phyloP scores from a whole-genome alignment of 2,888 invertebrate genomes.

The Phaedon cochleariae region DNA sequence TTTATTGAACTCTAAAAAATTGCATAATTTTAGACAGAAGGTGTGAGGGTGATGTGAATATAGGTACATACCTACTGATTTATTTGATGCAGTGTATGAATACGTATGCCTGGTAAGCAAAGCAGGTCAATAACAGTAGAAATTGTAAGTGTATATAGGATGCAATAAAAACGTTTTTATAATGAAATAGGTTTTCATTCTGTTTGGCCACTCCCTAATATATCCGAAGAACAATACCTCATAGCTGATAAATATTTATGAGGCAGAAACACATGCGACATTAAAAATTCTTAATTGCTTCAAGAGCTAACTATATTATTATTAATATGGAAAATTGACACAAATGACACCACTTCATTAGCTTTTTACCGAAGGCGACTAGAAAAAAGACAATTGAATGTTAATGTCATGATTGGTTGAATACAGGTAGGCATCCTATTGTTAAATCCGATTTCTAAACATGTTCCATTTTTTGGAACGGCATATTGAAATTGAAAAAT shows the following conservation, averaged over 20 bases:
- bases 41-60: too few relatives aligned
- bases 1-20: too few relatives aligned
- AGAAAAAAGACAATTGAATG: conserved; percentile 30
- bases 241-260: conserved; percentile 41
- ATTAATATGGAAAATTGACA: conserved; percentile 39
- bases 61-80: too few relatives aligned
- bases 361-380: conserved; percentile 21
- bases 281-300: conserved; percentile 39
- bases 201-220: conserved; percentile 39
- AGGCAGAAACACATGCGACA: conserved; percentile 27
- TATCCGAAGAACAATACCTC: conserved; percentile 40
- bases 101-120: conserved; percentile 27
- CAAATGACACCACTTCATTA: conserved; percentile 24
- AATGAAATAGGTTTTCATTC: conserved; percentile 43
- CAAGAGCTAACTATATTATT: conserved; percentile 33
- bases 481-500: not conserved
- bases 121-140: conserved; percentile 38
- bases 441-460: not conserved
- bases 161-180: conserved; percentile 43
- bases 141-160: conserved; percentile 37
- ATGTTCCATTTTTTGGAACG: not conserved
- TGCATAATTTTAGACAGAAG: too few relatives aligned
- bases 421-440: conserved; percentile 16
- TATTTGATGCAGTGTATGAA: conserved; percentile 15
- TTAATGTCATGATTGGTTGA: conserved; percentile 22